Evolutionary conservation across 2,113 vertebrate genomes (phyloP).

Genomic region (Brevimyrus niger): DNA sequence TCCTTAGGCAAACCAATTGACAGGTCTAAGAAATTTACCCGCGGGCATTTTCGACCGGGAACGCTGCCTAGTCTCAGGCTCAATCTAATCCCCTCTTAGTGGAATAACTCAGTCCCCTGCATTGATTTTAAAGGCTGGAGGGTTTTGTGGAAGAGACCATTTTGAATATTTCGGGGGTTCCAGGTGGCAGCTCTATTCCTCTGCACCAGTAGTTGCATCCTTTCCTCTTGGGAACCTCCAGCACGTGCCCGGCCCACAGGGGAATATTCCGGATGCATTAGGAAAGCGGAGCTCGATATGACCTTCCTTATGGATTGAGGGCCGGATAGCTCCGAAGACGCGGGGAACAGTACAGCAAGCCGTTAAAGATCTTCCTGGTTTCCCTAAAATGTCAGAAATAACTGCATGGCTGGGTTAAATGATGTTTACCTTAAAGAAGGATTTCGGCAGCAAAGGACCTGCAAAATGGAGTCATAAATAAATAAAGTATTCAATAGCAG

Average conservation of each 20-base stretch:
- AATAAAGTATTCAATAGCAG: not conserved
- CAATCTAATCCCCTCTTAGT: not conserved
- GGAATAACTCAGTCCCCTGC: not conserved
- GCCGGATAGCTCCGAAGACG: not conserved
- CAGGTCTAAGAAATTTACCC: not conserved
- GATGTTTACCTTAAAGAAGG: not conserved
- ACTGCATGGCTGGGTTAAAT: not conserved
- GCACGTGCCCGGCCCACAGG: slow-evolving; percentile 8
- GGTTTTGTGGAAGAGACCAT: not conserved
- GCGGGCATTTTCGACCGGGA: not conserved
- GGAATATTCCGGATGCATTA: not conserved
- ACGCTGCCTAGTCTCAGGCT: not conserved
- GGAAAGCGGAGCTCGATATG: not conserved
- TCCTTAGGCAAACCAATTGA: not conserved
- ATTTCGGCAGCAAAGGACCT: not conserved
- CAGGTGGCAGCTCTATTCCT: not conserved
- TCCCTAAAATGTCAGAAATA: not conserved
- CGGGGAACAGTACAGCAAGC: not conserved
- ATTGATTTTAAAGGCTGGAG: not conserved
- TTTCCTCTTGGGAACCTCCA: slow-evolving; percentile 16
- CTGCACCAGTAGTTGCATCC: not conserved
- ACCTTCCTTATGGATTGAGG: not conserved
- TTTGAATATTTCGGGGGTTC: not conserved
- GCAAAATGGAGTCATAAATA: not conserved
- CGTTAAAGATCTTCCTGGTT: not conserved